Percentiles rank a stretch among this genome's conserved stretches.
These are phyloP conservation scores for Pseudopodoces humilis DNA, from an alignment of 2,113 vertebrate species.

Conservation along the genomic window DNA sequence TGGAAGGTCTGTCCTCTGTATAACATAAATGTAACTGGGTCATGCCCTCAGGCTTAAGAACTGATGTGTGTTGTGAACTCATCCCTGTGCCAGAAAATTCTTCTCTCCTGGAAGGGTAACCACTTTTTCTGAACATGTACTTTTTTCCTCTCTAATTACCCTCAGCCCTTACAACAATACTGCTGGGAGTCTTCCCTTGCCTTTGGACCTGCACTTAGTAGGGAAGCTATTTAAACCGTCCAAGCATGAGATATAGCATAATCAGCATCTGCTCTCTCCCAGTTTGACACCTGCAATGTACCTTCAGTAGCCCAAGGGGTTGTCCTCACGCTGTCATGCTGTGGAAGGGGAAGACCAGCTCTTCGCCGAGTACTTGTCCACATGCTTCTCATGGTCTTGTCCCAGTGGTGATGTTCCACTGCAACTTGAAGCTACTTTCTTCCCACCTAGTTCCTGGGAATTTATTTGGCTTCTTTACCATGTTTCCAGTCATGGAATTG, in stretches of 20 bases:
- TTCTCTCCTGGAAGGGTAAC: neutral
- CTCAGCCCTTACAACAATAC: neutral
- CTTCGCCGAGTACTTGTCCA: neutral
- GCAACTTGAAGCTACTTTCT: neutral
- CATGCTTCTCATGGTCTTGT: neutral
- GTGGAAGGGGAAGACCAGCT: neutral
- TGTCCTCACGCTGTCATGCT: neutral
- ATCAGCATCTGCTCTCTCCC: conserved; percentile 6
- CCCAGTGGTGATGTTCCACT: neutral
- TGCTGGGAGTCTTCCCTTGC: conserved; percentile 1
- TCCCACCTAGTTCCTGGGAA: neutral
- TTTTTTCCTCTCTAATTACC: neutral
- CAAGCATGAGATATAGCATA: neutral
- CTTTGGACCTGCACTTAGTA: conserved; percentile 11
- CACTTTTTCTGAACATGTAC: neutral
- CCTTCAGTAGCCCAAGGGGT: neutral
- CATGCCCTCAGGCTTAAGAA: neutral
- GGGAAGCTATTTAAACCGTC: conserved; percentile 13
- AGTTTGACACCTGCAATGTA: neutral
- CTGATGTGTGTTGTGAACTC: neutral
- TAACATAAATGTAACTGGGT: neutral
- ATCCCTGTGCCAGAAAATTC: neutral
- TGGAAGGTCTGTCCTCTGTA: neutral
- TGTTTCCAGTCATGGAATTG: neutral
- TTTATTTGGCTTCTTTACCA: neutral